Base-by-base conservation (phyloP, 1,140 invertebrate species). In the Trachymyrmex septentrionalis region DNA sequence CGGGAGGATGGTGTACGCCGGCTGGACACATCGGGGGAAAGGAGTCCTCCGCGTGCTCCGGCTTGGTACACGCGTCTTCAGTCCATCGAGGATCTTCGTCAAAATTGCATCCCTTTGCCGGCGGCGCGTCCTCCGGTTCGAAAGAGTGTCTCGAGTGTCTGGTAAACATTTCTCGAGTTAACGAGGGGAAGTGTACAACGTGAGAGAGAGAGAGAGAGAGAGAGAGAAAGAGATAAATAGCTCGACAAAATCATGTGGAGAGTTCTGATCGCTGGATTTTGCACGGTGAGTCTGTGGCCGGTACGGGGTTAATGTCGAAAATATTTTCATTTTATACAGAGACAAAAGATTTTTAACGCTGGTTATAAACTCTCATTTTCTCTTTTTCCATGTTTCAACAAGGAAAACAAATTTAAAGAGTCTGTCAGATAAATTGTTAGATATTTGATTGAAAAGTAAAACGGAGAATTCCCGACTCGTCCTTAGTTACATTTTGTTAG, bases 181-280 rank as follows among this genome's bases (percentile, higher is more conserved):
- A 73, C 55, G 53, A 73, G 48, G 21, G 55, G 24, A 44, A 48
- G 48, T 34, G 59, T 16, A 21, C 77, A 12, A 67, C 50, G 77
- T 53, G 53, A 27, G 71, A 63, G 12, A 73, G 61, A 34, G 5
- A 34, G 59, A 27, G 71, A 63, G 59, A 27, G 64, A 63, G 59
- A 27, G 71, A 63, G 59, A 27, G 71, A 57, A n/a, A 78, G 67
- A n/a, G 21, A 69, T 30, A 88, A 14, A 38, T 55, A 86, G 48
- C 50, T 34, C 24, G 7, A 38, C 30, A 27, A 76, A 63, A 93
- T 89, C 85, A 95, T 95, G 94, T 94, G 94, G 93, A 92, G 90
- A 69, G 89, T 95, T 82, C 87, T 95, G 75, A 90, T 95, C 73
- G 92, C 92, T 30, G 92, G 92, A 91, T 93, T 94, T 91, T 95